Conservation (phyloP, 1,140 invertebrate genomes). For the Drosophila tsacasi region DNA sequence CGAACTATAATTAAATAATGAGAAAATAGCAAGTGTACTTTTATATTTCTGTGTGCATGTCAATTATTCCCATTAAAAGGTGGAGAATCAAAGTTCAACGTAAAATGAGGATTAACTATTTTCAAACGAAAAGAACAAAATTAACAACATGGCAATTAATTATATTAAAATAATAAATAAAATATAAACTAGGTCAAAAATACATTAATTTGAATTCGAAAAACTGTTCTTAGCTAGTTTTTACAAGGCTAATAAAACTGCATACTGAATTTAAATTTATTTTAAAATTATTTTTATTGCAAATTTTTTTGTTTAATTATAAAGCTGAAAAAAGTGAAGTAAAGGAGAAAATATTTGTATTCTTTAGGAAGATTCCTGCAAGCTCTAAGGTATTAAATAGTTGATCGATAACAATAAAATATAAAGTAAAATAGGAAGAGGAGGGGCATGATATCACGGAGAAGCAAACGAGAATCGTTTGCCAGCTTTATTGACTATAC, state of each 20-base stretch:
- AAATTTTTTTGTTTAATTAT: no score
- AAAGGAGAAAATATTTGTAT: background rate
- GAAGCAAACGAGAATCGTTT: conserved; percentile 8
- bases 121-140: background rate
- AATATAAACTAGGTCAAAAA: no score
- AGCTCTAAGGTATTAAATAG: background rate
- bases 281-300: no score
- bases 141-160: no score
- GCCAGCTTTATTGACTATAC: conserved; percentile 32
- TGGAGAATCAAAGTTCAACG: background rate
- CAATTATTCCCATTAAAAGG: conserved; percentile 4
- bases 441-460: conserved; percentile 3
- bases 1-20: conserved; percentile 8
- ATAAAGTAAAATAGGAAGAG: background rate
- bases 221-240: no score
- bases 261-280: no score
- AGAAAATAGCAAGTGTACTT: background rate
- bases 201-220: no score
- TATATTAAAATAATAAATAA: no score
- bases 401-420: conserved; percentile 9
- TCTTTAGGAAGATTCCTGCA: background rate
- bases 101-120: background rate
- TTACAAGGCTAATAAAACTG: no score
- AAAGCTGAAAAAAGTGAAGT: background rate
- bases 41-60: background rate